Evolutionary conservation across 2,888 invertebrate species (phyloP), one percentile per base, ranked within the genome.

Genomic region (Endotricha flammealis): DNA sequence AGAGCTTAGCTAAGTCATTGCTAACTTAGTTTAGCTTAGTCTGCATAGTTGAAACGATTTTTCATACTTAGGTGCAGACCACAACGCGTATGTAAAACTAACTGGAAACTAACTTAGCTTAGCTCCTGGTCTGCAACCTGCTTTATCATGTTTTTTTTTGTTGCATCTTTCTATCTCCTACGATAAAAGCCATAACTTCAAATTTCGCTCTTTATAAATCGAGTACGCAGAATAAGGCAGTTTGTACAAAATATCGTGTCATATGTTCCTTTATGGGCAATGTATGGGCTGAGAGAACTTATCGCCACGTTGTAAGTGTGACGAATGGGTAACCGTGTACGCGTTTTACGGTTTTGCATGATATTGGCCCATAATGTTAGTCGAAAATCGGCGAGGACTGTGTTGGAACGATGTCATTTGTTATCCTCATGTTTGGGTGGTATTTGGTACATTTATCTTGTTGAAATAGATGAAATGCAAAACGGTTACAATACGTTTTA

Each of bases 321-420:
- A 63, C 49, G 46, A 50, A 62, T 53, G 52, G 43, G 40, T 34
- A 35, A 37, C 39, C 42, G 40, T 46, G 42, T 37, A 46, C 48
- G 42, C 34, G 43, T 49, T 48, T 46, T 53, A 53, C 48, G 48
- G 48, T 42, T 52, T 51, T 42, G 41, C 45, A 48, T 58, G 57
- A 57, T 63, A 65, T 59, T 61, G 61, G 48, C 40, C 51, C 61
- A 55, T 64, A 65, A 66, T 61, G 65, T 56, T 49, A 44, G 53
- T 53, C 46, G 56, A 59, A 60, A 61, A 53, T 51, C 39, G 28
- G 51, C 50, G 54, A 54, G 63, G 62, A 59, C 53, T 56, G 61
- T 46, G 61, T 47, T 48, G 50, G 53, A 66, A 59, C 59, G 57
- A 63, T 53, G 53, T 52, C 60, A 59, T 68, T 53, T 60, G 54